These are phyloP conservation scores for Parazoanthus darwini DNA, from an alignment of 92 coral and sea anemone species.

Conservation along the genomic window DNA sequence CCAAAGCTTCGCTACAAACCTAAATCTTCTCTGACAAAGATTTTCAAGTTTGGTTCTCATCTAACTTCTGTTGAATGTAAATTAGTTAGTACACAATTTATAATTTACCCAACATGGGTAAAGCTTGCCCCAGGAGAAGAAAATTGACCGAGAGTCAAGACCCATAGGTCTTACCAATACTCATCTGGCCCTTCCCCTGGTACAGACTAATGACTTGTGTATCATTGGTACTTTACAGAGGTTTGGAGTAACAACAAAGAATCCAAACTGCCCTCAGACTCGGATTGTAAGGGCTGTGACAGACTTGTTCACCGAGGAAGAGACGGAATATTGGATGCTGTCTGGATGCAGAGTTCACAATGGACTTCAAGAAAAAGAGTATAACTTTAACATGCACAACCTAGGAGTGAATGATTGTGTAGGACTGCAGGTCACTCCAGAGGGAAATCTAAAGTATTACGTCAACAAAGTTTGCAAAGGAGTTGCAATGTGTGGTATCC, in stretches of 20 bases:
- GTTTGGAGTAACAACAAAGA: conserved; percentile 86
- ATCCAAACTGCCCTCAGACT: conserved; percentile 81
- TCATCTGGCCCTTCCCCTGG: background rate
- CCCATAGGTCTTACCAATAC: background rate
- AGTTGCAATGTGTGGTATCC: conserved; percentile 82
- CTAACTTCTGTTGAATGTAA: too few species aligned
- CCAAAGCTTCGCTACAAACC: too few species aligned
- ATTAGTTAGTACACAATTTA: too few species aligned
- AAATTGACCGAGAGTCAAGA: background rate
- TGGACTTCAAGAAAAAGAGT: conserved; percentile 93
- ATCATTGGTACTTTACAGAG: conserved; percentile 58
- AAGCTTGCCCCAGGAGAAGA: background rate
- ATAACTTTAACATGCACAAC: conserved; percentile 79
- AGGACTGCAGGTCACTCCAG: conserved; percentile 82
- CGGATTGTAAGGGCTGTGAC: conserved; percentile 89
- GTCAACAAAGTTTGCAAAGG: conserved; percentile 86
- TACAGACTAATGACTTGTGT: background rate
- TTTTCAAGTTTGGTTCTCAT: too few species aligned
- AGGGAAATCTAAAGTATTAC: conserved; percentile 80
- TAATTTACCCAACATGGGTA: background rate
- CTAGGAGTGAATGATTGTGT: conserved; percentile 79
- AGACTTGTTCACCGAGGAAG: conserved; percentile 86
- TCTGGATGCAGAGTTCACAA: conserved; percentile 93
- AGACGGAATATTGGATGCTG: conserved; percentile 88
- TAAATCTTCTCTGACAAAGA: too few species aligned